Conservation (phyloP, 2,113 vertebrate species). For the Scatophagus argus region DNA sequence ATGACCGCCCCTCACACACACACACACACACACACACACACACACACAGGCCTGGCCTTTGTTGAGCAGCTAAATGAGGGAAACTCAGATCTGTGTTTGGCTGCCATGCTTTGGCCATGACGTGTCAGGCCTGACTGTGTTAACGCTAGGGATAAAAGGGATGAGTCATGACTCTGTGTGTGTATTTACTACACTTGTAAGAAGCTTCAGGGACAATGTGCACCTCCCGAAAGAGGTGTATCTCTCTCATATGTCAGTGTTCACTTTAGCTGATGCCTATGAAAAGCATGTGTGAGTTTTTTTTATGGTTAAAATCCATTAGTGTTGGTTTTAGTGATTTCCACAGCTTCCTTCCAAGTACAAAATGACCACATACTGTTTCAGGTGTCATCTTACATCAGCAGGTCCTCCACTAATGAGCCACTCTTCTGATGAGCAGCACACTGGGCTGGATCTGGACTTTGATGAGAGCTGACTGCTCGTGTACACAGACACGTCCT, state of each 20-base stretch:
- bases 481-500: not conserved
- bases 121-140: constrained; percentile 49
- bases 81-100: constrained; percentile 43
- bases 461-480: constrained; percentile 14
- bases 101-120: constrained; percentile 23
- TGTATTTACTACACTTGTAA: not conserved
- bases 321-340: constrained; percentile 9
- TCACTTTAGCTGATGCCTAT: not conserved
- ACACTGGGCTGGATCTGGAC: not conserved
- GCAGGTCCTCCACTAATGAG: constrained; percentile 28
- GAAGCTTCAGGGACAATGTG: not conserved
- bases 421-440: not conserved
- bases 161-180: constrained; percentile 32
- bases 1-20: constrained; percentile 19
- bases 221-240: not conserved
- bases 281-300: not conserved
- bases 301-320: not conserved
- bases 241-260: not conserved
- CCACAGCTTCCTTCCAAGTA: not conserved
- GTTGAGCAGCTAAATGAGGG: constrained; percentile 47
- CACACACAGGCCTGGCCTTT: constrained; percentile 42
- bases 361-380: constrained; percentile 26
- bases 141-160: constrained; percentile 27
- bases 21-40: constrained; percentile 33
- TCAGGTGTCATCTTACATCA: constrained; percentile 1